Percentiles rank a stretch among this genome's conserved stretches.
Evolutionary conservation across 2,797 vertebrate species (phyloP).

Genomic region (Myioborus miniatus): DNA sequence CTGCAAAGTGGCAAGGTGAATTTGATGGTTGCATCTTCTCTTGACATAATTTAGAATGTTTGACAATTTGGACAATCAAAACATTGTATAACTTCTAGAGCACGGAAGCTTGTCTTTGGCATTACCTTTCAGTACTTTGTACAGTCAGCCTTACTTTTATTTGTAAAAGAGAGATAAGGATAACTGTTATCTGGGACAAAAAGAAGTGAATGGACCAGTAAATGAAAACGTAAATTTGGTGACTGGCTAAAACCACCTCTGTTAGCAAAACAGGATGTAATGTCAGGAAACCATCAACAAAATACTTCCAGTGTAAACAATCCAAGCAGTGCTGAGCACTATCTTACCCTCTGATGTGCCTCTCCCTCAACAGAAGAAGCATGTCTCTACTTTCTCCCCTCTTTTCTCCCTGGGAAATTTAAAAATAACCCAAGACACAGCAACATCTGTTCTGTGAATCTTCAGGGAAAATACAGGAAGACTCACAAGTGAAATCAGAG

Average conservation of each 20-base stretch:
- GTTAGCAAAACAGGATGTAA: conserved; percentile 6
- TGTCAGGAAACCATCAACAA: background rate
- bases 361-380: background rate
- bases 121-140: background rate
- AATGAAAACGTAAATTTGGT: background rate
- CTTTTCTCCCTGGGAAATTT: background rate
- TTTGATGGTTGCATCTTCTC: background rate
- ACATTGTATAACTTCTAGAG: background rate
- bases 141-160: background rate
- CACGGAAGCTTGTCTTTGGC: background rate
- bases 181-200: background rate
- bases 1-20: background rate
- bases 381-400: background rate
- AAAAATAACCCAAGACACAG: conserved; percentile 5
- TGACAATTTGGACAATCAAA: background rate
- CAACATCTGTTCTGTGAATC: background rate
- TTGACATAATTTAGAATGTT: background rate
- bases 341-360: background rate
- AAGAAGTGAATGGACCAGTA: background rate
- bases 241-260: background rate
- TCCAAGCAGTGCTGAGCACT: background rate
- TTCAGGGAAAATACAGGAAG: conserved; percentile 34
- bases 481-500: background rate
- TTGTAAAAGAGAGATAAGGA: conserved; percentile 9
- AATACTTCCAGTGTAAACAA: conserved; percentile 4